Base-by-base conservation (phyloP, 2,888 invertebrate genomes). In the Trissolcus japonicus region DNA sequence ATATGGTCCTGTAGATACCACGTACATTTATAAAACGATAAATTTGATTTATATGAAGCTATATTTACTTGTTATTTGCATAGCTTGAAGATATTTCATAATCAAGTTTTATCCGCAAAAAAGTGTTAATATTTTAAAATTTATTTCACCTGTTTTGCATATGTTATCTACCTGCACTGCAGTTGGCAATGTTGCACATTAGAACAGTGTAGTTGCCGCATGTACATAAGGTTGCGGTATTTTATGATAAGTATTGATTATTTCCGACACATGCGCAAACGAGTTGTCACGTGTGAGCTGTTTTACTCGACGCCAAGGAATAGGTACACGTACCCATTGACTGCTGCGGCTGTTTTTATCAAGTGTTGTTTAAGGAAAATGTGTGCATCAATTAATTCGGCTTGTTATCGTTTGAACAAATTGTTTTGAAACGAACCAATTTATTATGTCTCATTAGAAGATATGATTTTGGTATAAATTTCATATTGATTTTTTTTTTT, bases 181-280 rank as follows among this genome's bases (percentile, higher is more conserved):
- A 67, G 76, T 41, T 66, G 76, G 76, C 71, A 76, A 71, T 69
- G 69, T 67, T 76, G 66, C 40, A 66, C 9, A 53, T 50, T 41
- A 41, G 7, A 13, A 55, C 11, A 7, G 4, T 7, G 6, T 29
- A 48, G 53, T 66, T 67, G 71, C 62, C 56, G 66, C 62, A 76
- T 66, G 62, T 19, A 67, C 59, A 66, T 72, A 76, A 53, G 41
- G 48, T 66, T 62, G 71, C 69, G 66, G 66, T 51, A 66, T 61
- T 61, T 61, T 56, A 54, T 16, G 55, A 69, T 51, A n/a, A 69
- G 74, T 78, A 78, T 78, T 78, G 78, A 74, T 78, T 78, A 57
- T 48, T 51, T 13, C 59, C 25, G 14, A 62, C 61, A 66, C 78
- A 74, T 78, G 78, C 69, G 78, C 78, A 57, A 14, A 60, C 0